Evolutionary conservation across 2,888 invertebrate species (phyloP), one percentile per base, ranked within the genome.

Genomic region (Cremastinae sp.): DNA sequence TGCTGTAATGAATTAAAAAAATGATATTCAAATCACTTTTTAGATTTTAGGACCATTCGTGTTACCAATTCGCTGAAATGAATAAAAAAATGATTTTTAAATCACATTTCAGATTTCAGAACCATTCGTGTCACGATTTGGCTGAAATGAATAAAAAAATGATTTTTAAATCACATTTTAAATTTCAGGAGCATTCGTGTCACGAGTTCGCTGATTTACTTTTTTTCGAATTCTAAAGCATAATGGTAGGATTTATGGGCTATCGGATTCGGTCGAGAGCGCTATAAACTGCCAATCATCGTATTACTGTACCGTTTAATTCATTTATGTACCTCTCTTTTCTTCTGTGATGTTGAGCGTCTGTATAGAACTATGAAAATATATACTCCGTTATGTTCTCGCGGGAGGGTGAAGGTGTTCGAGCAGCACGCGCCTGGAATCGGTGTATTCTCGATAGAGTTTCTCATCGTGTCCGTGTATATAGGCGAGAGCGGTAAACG

Each of bases 371-470:
- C 41, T 49, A 41, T 39, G 37, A 58, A 69, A 69, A 69, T 59
- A 59, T 28, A 58, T 28, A 69, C 69, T 69, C 69, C 69, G 59
- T 59, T 69, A 59, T 69, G 59, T 69, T 28, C 5, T 28, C 28
- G 22, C 22, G 1, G n/a, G 22, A 16, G 2, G 22, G 39, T 28
- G 59, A 37, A 53, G 22, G 58, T 59, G 39, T 59, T 28, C 28
- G 51, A 55, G 73, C 53, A 64, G 53, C 62, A 74, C 74, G 69
- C 58, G 43, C 53, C 53, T 43, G 37, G 45, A 70, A 69, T 56
- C 37, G 64, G 64, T 22, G 35, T 18, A 10, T 35, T 8, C 22
- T 3, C 22, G n/a, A 58, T 18, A 39, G 56, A 56, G 18, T n/a
- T n/a, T 39, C n/a, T 20, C n/a, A 58, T 18, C 9, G 43, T 18